Percentiles rank a stretch among this genome's conserved stretches.
Conservation (phyloP, 1,140 invertebrate genomes). For the Goniozus legneri region DNA sequence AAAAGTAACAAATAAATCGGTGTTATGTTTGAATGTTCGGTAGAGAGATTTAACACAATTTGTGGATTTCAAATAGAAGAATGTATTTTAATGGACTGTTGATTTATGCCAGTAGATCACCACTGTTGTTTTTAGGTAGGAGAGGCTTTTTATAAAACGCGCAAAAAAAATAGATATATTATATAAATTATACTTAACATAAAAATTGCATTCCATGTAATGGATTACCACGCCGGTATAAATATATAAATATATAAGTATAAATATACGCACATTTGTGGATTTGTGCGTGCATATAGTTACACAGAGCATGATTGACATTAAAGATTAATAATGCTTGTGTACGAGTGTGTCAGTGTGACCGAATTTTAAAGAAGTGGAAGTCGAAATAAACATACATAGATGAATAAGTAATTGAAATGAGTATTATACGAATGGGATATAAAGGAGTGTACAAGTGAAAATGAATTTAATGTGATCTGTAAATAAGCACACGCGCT, state of each 20-base stretch:
- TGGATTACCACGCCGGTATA: constrained; percentile 19
- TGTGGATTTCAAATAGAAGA: constrained; percentile 41
- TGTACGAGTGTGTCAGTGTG: no score
- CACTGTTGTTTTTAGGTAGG: constrained; percentile 42
- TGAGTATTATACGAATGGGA: no score
- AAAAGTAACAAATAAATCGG: constrained; percentile 38
- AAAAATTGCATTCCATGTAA: constrained; percentile 41
- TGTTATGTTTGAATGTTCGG: constrained; percentile 54
- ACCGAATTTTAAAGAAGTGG: no score
- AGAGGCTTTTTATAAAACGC: constrained; percentile 48
- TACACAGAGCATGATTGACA: no score
- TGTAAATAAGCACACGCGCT: constrained; percentile 23
- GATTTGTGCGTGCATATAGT: no score
- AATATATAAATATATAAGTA: neutral
- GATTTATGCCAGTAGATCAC: constrained; percentile 49
- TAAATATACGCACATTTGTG: no score
- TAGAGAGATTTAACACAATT: constrained; percentile 48
- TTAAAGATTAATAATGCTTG: no score
- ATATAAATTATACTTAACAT: constrained; percentile 22
- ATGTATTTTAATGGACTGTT: constrained; percentile 51
- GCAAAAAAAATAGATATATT: constrained; percentile 36
- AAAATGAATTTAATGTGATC: neutral
- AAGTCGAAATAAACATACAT: no score
- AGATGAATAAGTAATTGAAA: no score
- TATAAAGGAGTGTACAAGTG: neutral